Conservation (phyloP, 64 coral and sea anemone genomes). For the Actinia tenebrosa region DNA sequence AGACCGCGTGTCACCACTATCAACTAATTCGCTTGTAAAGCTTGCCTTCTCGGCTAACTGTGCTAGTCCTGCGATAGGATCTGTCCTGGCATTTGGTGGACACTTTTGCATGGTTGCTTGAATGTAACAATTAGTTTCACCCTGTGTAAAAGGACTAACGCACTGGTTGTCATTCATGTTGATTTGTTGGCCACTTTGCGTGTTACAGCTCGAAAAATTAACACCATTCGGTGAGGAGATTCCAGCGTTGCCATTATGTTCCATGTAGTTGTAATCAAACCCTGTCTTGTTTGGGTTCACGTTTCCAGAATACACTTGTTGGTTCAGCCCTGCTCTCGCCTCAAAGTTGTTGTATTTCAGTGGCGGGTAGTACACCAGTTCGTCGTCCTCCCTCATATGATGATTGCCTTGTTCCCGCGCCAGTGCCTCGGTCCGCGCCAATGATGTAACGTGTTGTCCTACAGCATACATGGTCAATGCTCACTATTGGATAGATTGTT, state of each 20-base stretch:
- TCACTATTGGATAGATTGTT: not conserved
- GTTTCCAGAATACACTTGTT: slow-evolving; percentile 7
- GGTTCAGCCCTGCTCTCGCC: not conserved
- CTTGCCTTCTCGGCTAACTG: slow-evolving; percentile 62
- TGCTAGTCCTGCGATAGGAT: slow-evolving; percentile 50
- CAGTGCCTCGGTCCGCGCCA: slow-evolving; percentile 6
- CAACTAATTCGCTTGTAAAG: slow-evolving; percentile 38
- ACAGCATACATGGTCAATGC: slow-evolving; percentile 4
- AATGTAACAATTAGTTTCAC: slow-evolving; percentile 5
- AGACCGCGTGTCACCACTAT: slow-evolving; percentile 56
- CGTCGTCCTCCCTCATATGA: not conserved
- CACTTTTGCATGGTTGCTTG: slow-evolving; percentile 23
- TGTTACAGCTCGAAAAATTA: slow-evolving; percentile 37
- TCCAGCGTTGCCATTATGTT: slow-evolving; percentile 62
- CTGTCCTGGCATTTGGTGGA: slow-evolving; percentile 16
- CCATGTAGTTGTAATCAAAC: slow-evolving; percentile 65
- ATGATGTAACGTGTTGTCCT: slow-evolving; percentile 6
- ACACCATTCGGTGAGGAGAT: slow-evolving; percentile 45
- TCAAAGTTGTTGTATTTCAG: not conserved
- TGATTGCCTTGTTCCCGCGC: slow-evolving; percentile 16
- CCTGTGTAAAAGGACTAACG: slow-evolving; percentile 1
- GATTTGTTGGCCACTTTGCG: slow-evolving; percentile 48
- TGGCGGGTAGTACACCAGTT: not conserved
- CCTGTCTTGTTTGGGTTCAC: not conserved
- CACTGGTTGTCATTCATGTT: slow-evolving; percentile 17